phyloP scores from a whole-genome alignment of 2,113 vertebrate species.

The Solenodon paradoxus region DNA sequence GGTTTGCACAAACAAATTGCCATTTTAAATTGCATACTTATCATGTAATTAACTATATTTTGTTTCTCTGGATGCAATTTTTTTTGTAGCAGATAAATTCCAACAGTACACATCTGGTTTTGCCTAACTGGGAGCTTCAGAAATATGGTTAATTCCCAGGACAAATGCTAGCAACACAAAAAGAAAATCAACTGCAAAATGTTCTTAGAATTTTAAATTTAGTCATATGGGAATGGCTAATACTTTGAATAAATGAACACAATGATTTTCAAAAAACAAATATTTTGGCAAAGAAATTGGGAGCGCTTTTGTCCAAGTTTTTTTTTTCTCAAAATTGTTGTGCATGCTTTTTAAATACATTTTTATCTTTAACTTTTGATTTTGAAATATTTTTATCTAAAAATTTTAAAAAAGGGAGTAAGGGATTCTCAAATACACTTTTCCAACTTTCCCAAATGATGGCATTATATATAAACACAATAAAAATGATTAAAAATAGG shows the following conservation, averaged over 20 bases:
- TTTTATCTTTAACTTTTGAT: not conserved
- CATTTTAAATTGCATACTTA: not conserved
- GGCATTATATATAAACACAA: not conserved
- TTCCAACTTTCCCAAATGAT: not conserved
- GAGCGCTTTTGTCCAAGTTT: not conserved
- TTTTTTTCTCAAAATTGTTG: not conserved
- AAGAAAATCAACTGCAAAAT: not conserved
- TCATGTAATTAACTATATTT: not conserved
- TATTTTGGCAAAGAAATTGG: not conserved
- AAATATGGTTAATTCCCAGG: not conserved
- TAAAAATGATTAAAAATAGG: no score
- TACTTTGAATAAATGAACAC: not conserved
- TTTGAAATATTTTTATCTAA: not conserved
- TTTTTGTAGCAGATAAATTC: not conserved
- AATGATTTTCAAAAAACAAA: not conserved
- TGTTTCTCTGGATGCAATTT: not conserved
- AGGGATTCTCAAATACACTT: not conserved
- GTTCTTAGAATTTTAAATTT: not conserved
- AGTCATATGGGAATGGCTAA: not conserved
- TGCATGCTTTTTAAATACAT: not conserved
- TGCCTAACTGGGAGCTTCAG: not conserved
- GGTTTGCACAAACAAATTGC: not conserved
- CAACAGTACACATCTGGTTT: not conserved
- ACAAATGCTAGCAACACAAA: not conserved
- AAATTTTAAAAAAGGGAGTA: not conserved